Base-by-base conservation (phyloP, 2,888 invertebrate genomes). In the Eristalis tenax region DNA sequence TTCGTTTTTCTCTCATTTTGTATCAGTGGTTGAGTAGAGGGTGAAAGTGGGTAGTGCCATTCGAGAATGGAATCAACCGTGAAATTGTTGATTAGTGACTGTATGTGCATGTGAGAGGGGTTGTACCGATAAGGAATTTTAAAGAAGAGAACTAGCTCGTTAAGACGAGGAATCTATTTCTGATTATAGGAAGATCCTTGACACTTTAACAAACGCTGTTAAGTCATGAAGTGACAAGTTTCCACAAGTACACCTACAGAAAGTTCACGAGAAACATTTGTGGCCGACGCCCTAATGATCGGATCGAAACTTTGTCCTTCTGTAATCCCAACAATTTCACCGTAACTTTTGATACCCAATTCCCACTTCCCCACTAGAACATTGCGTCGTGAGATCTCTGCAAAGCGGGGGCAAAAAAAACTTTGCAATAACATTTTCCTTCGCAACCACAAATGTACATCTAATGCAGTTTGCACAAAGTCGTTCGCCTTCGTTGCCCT, bases 391-490 rank as follows among this genome's bases (percentile, higher is more conserved):
- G 38, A 6, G 32, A 32, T 32, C 32, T 32, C 8, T 32, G 8
- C 32, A 8, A 6, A 32, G 28, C 0, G 28, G 28, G 28, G 22
- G 23, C 23, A 28, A n/a, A n/a, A 18, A 76, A 40, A 61, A 69
- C 43, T 76, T 69, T 76, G 6, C n/a, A 69, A 69, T 63, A 68
- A 38, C 26, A 68, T 63, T 74, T 80, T 74, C 59, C 69, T 59
- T 38, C 56, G 38, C 23, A 40, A 75, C 69, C 59, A 32, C 57
- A 68, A 74, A 68, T 74, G 68, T 63, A 74, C 63, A 69, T 74
- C 80, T 68, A 74, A 73, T 68, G 80, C 28, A 61, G 35, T 68
- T 74, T 80, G 18, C 38, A 69, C 63, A 57, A 10, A 61, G 63
- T 57, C 26, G 28, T n/a, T 63, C 15, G 23, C 2, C 26, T 13